Conservation (phyloP, 2,797 vertebrate species). For the Acanthiza pusilla region DNA sequence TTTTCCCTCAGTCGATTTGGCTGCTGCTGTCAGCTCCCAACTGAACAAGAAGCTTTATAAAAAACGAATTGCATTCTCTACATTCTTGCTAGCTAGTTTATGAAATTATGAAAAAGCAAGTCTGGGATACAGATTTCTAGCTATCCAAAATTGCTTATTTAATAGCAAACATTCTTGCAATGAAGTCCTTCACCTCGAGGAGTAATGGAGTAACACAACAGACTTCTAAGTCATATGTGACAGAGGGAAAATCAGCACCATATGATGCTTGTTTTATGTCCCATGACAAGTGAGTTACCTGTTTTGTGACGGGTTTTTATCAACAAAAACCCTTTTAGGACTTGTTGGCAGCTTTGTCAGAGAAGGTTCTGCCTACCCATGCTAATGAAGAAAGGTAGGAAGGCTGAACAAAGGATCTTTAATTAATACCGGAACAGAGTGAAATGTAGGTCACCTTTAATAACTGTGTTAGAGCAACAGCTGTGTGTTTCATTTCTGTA, state of each 20-base stretch:
- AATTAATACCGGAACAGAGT: constrained; percentile 10
- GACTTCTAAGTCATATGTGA: not conserved
- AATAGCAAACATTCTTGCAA: not conserved
- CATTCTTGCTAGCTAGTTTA: not conserved
- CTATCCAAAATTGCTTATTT: not conserved
- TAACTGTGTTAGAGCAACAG: not conserved
- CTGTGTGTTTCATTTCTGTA: not conserved
- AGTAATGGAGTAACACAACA: not conserved
- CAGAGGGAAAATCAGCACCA: not conserved
- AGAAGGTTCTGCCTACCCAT: not conserved
- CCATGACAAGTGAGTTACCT: not conserved
- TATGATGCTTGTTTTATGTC: not conserved
- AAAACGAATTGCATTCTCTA: constrained; percentile 8
- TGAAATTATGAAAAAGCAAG: constrained; percentile 30
- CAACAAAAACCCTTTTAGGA: not conserved
- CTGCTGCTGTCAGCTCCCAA: constrained; percentile 10
- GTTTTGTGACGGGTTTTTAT: not conserved
- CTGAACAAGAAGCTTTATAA: not conserved
- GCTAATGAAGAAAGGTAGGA: not conserved
- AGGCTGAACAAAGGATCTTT: not conserved
- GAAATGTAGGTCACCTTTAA: constrained; percentile 36
- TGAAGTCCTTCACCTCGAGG: not conserved
- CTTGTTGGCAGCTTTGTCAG: not conserved
- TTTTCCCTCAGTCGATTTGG: constrained; percentile 37
- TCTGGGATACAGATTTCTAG: not conserved